Percentiles rank a stretch among this genome's conserved stretches.
phyloP scores from a whole-genome alignment of 2,888 invertebrate species.

The Bruchidius siliquastri region DNA sequence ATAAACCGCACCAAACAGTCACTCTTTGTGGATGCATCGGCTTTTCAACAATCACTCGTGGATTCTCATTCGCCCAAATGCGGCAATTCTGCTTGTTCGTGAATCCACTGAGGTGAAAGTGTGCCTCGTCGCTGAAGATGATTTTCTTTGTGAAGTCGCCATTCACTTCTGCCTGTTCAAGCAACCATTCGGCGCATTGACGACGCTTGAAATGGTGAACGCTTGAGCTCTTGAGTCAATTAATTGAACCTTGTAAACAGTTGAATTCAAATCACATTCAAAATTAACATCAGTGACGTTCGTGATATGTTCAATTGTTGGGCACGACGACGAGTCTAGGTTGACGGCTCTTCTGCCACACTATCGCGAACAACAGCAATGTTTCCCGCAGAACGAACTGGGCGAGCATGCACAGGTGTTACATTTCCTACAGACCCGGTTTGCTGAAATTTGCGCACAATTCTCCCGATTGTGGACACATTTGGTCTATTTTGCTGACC shows the following conservation, averaged over 20 bases:
- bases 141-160: constrained; percentile 2
- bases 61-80: constrained; percentile 2
- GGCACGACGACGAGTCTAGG: constrained; percentile 20
- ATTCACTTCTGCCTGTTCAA: not conserved
- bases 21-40: constrained; percentile 2
- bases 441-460: too few species aligned
- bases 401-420: constrained; percentile 13
- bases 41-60: constrained; percentile 2
- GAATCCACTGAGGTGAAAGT: constrained; percentile 1
- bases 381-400: constrained; percentile 12
- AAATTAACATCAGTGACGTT: not conserved
- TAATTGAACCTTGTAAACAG: constrained; percentile 2
- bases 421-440: too few species aligned
- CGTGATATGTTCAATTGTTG: constrained; percentile 13
- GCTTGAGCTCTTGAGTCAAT: constrained; percentile 1
- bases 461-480: too few species aligned
- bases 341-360: constrained; percentile 22
- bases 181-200: constrained; percentile 1
- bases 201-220: constrained; percentile 3
- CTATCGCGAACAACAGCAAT: constrained; percentile 23
- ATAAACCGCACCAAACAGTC: constrained; percentile 8
- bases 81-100: constrained; percentile 2
- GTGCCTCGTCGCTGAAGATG: constrained; percentile 4
- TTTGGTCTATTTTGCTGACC: constrained; percentile 9
- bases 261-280: constrained; percentile 2